Evolutionary conservation across 2,797 vertebrate species (phyloP).

Genomic region (Luscinia megarhynchos): DNA sequence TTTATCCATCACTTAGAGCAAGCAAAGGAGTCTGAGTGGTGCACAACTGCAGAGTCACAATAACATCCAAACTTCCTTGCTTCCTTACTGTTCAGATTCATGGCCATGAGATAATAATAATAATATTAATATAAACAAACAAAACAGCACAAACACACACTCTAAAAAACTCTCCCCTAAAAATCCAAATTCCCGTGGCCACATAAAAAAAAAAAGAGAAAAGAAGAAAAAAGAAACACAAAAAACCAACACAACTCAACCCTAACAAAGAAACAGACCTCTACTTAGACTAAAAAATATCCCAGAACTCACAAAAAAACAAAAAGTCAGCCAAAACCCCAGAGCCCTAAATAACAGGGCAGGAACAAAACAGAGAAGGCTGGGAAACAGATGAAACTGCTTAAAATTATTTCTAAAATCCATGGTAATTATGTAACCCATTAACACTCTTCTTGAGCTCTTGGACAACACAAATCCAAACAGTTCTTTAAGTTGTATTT

Average conservation of each 20-base stretch:
- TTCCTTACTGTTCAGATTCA: not conserved
- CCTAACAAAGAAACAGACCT: not conserved
- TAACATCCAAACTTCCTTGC: not conserved
- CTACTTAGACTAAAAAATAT: not conserved
- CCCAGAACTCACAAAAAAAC: not conserved
- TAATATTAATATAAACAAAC: not conserved
- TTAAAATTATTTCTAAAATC: not conserved
- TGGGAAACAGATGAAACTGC: not conserved
- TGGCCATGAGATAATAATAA: not conserved
- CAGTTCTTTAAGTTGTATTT: not conserved
- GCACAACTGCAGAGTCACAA: not conserved
- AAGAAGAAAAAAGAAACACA: not conserved
- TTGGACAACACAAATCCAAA: not conserved
- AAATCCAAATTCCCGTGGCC: accelerated
- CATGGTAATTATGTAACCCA: not conserved
- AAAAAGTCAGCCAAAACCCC: not conserved
- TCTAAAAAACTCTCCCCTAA: accelerated
- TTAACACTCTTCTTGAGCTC: not conserved
- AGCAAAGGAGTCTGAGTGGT: not conserved
- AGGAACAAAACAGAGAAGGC: not conserved
- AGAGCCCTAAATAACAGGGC: not conserved
- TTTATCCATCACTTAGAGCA: not conserved
- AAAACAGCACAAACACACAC: not conserved
- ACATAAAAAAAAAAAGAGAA: not conserved
- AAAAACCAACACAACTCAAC: accelerated